These are phyloP conservation scores for Proisotoma minuta DNA, from an alignment of 2,888 invertebrate genomes.

Conservation along the genomic window DNA sequence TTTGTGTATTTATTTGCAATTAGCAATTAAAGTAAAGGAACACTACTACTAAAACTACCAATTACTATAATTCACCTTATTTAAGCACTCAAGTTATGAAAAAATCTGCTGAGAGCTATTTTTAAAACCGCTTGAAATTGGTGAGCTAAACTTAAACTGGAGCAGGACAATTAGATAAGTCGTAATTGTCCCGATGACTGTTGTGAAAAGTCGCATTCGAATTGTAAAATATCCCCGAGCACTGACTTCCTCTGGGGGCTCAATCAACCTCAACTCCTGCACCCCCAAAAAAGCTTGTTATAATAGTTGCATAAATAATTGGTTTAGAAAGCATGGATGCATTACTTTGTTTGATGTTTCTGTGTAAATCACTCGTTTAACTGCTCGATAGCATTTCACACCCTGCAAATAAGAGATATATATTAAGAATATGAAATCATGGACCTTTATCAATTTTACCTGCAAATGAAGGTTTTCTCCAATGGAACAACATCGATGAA, in stretches of 20 bases:
- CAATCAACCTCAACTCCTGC: slow-evolving; percentile 9
- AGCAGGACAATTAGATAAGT: slow-evolving; percentile 24
- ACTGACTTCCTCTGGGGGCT: slow-evolving; percentile 12
- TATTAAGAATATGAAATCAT: too few relatives aligned
- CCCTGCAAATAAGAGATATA: background rate
- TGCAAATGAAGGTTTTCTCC: background rate
- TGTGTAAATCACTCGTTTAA: background rate
- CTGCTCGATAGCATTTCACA: background rate
- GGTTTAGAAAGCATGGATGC: too few relatives aligned
- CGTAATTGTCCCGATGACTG: slow-evolving; percentile 24
- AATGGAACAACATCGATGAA: slow-evolving; percentile 13
- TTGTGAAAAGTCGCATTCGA: slow-evolving; percentile 22
- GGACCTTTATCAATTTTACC: slow-evolving; percentile 5
- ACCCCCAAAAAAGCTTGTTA: background rate
- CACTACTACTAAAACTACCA: too few relatives aligned
- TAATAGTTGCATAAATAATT: background rate
- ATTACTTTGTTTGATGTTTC: background rate
- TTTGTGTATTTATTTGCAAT: too few relatives aligned
- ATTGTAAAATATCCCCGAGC: slow-evolving; percentile 22
- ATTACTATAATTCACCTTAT: too few relatives aligned
- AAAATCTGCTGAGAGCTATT: too few relatives aligned
- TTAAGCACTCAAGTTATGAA: too few relatives aligned
- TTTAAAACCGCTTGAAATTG: too few relatives aligned
- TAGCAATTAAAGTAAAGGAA: too few relatives aligned
- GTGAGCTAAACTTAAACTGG: slow-evolving; percentile 17